phyloP scores from a whole-genome alignment of 2,797 vertebrate species.

The Intellagama lesueurii region DNA sequence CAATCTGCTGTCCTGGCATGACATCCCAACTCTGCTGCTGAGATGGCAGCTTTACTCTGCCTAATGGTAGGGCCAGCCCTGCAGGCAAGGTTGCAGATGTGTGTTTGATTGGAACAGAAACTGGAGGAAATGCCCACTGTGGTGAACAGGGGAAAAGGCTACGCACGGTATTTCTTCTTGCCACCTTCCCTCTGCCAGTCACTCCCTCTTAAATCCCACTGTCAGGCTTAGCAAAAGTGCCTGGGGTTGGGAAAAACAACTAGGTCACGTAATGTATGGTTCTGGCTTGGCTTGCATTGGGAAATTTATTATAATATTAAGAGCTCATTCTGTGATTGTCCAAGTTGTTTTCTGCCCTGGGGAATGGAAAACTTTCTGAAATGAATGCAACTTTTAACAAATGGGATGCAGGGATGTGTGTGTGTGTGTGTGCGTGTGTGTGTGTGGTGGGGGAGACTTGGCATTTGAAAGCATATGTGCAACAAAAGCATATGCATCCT shows the following conservation, averaged over 20 bases:
- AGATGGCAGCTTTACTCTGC: neutral
- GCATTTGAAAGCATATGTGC: constrained; percentile 34
- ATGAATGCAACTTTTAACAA: neutral
- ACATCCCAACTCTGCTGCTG: neutral
- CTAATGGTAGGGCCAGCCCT: neutral
- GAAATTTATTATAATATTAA: constrained; percentile 13
- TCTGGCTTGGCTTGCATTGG: neutral
- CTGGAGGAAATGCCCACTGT: neutral
- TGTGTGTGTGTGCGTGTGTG: too few species aligned
- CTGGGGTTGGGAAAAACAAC: neutral
- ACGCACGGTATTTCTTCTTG: neutral
- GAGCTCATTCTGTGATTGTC: neutral
- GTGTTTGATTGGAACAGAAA: neutral
- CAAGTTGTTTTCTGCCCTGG: constrained; percentile 26
- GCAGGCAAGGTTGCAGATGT: neutral
- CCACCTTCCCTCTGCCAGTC: neutral
- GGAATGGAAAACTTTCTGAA: constrained; percentile 33
- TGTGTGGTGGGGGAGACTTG: neutral
- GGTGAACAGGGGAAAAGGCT: neutral
- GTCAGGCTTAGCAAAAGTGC: neutral
- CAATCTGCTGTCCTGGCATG: neutral
- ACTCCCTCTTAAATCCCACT: neutral
- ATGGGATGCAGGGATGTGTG: neutral
- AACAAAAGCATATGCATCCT: constrained; percentile 25
- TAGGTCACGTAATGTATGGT: neutral